These are phyloP conservation scores for Catajapyx aquilonaris DNA, from an alignment of 1,140 invertebrate genomes.

Conservation along the genomic window DNA sequence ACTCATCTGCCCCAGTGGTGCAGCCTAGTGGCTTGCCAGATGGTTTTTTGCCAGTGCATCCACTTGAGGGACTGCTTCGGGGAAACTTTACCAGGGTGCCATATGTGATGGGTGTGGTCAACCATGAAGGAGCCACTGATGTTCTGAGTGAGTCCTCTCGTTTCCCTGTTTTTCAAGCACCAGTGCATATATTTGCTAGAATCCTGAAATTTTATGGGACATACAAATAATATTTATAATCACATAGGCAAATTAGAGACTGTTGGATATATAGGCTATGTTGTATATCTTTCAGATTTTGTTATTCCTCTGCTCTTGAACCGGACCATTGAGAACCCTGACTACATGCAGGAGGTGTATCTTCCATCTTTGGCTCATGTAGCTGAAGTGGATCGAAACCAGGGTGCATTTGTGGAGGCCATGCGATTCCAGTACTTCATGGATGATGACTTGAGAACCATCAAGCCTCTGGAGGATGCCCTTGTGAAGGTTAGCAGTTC, in stretches of 20 bases:
- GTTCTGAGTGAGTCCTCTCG: no score
- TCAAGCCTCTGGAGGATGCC: neutral
- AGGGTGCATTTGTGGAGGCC: neutral
- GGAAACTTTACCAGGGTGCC: neutral
- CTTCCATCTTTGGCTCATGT: no score
- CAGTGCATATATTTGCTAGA: no score
- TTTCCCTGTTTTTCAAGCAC: no score
- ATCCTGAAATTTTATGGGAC: no score
- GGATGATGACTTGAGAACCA: neutral
- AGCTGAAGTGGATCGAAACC: neutral
- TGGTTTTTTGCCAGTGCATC: neutral
- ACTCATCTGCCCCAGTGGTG: neutral
- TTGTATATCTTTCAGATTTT: no score
- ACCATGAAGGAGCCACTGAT: neutral
- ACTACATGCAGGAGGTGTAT: no score
- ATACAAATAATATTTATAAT: no score
- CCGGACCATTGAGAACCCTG: no score
- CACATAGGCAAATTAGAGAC: no score
- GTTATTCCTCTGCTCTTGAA: no score
- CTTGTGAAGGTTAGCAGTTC: neutral
- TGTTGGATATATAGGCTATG: no score
- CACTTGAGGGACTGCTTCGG: neutral
- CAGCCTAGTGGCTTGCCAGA: neutral
- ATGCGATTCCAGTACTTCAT: neutral
- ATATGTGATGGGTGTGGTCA: neutral